Conservation (phyloP, 2,888 invertebrate species). For the Agonum fuliginosum region DNA sequence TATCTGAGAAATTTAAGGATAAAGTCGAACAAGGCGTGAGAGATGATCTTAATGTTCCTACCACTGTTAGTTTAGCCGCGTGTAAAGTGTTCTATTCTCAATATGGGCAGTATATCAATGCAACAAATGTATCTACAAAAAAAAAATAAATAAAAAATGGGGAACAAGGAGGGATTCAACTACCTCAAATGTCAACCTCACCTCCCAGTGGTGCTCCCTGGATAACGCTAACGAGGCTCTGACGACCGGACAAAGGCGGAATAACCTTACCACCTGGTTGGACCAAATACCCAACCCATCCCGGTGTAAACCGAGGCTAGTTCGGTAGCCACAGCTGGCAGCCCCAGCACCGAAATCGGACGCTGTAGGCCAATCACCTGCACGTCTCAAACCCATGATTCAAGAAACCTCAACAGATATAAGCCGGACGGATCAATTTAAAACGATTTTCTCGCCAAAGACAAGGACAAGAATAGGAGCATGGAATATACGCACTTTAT, state of each 20-base stretch:
- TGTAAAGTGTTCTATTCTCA: too few relatives aligned
- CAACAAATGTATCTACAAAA: too few relatives aligned
- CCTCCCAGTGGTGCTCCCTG: neutral
- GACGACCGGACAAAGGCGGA: neutral
- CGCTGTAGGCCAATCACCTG: constrained; percentile 11
- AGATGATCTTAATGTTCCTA: too few relatives aligned
- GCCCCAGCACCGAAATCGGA: constrained; percentile 6
- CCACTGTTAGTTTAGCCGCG: too few relatives aligned
- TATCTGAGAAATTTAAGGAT: too few relatives aligned
- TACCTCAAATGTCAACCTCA: constrained; percentile 15
- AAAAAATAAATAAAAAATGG: too few relatives aligned
- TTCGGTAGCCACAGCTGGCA: constrained; percentile 6
- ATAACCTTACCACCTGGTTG: neutral
- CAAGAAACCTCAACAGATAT: neutral
- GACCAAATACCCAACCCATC: neutral
- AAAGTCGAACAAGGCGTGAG: too few relatives aligned
- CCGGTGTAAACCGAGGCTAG: neutral
- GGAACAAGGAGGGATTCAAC: constrained; percentile 6
- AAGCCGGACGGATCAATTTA: neutral
- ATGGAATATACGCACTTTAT: neutral
- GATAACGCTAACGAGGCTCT: neutral
- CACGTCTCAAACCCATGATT: constrained; percentile 1
- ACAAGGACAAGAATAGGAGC: neutral
- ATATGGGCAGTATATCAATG: too few relatives aligned
- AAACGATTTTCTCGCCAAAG: too few relatives aligned